Base-by-base conservation (phyloP, 2,888 invertebrate genomes). In the Noctua pronuba region DNA sequence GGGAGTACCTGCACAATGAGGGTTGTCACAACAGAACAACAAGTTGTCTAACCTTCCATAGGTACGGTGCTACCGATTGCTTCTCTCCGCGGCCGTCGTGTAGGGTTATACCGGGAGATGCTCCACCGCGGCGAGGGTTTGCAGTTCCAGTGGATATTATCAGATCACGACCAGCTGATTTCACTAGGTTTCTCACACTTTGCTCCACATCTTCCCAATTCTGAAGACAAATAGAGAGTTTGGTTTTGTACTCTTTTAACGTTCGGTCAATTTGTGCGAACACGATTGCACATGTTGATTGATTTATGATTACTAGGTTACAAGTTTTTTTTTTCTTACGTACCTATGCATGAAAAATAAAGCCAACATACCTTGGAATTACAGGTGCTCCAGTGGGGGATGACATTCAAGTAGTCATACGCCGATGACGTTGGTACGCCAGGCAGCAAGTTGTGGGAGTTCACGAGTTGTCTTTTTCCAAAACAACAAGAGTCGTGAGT, bases 331-430 rank as follows among this genome's bases (percentile, higher is more conserved):
- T 44, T 13, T 44, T 44, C 13, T 44, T 44, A n/a, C n/a, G 44
- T 44, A 44, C 44, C 13, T 64, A 24, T 11, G 13, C 24, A 64
- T n/a, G 24, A 13, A 24, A 64, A 64, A 38, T 44, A 44, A 44
- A 44, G 16, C 44, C 2, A 6, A 87, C 88, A 75, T 89, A 94
- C 94, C 82, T 90, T 76, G 41, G 87, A 65, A 74, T 90, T 89
- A 79, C 94, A 95, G 2, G 92, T 88, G 70, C 93, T 92, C 94
- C 95, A 95, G 10, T 94, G 94, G n/a, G 95, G 94, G 1, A 92
- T 88, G 16, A 93, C 88, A 79, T 95, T 95, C 38, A 94, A 85
- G 84, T 92, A 88, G 38, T 88, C 91, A 75, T 88, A 93, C 0
- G 93, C 90, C 0, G 93, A 86, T 13, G 85, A 78, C 79, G 93